These are phyloP conservation scores for Progne subis DNA, from an alignment of 2,113 vertebrate genomes.

Conservation along the genomic window DNA sequence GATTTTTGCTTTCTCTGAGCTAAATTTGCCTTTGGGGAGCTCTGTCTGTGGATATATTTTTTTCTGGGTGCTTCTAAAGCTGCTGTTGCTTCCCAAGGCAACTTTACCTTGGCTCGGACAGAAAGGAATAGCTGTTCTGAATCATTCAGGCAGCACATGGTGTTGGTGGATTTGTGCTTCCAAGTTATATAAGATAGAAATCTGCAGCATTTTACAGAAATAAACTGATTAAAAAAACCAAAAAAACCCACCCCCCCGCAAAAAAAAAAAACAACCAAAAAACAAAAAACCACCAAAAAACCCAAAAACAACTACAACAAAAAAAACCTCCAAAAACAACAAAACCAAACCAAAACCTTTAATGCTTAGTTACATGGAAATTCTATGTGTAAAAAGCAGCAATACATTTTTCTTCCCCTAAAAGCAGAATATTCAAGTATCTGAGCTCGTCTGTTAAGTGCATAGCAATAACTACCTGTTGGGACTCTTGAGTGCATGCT, in stretches of 20 bases:
- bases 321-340: too few relatives aligned
- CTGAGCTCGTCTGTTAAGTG: background rate
- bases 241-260: too few relatives aligned
- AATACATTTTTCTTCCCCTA: background rate
- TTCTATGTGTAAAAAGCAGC: rapidly evolving
- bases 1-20: background rate
- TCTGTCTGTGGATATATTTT: background rate
- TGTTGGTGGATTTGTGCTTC: background rate
- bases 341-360: background rate
- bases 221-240: background rate
- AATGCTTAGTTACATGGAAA: background rate
- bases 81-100: background rate
- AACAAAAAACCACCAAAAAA: too few relatives aligned
- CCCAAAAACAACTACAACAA: too few relatives aligned
- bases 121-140: background rate
- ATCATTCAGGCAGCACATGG: background rate
- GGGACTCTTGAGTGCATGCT: background rate
- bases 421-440: background rate
- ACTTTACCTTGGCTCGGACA: background rate
- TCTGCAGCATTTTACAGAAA: background rate
- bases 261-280: too few relatives aligned
- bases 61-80: background rate
- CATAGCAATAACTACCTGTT: background rate
- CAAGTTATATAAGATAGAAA: background rate
- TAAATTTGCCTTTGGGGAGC: background rate